These are phyloP conservation scores for Thunnus albacares DNA, from an alignment of 2,797 vertebrate genomes.

Conservation along the genomic window DNA sequence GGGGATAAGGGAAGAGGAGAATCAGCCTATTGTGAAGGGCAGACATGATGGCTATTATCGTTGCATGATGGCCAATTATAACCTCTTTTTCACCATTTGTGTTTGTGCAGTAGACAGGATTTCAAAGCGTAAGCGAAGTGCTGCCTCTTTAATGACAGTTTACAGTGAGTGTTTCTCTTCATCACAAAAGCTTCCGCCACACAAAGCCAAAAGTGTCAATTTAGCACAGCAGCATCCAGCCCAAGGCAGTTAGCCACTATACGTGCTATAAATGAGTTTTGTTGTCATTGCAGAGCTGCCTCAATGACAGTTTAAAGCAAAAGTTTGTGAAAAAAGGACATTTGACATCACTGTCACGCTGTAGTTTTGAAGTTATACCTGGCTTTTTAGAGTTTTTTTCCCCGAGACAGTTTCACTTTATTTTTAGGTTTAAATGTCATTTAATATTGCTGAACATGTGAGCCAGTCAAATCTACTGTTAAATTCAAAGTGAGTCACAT, in stretches of 20 bases:
- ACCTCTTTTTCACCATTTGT: conserved; percentile 58
- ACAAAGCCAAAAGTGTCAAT: conserved; percentile 67
- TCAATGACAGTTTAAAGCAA: conserved; percentile 44
- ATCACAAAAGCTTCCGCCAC: conserved; percentile 55
- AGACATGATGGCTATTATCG: conserved; percentile 65
- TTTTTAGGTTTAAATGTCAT: conserved; percentile 23
- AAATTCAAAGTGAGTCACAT: conserved; percentile 15
- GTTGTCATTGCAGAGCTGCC: conserved; percentile 40
- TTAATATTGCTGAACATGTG: not conserved
- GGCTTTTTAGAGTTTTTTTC: conserved; percentile 13
- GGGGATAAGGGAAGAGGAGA: conserved; percentile 34
- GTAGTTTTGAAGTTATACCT: conserved; percentile 8
- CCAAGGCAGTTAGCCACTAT: conserved; percentile 37
- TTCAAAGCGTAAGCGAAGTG: conserved; percentile 56
- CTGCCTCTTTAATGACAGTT: conserved; percentile 69
- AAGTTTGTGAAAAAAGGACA: conserved; percentile 29
- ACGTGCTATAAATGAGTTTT: conserved; percentile 41
- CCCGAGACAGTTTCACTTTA: conserved; percentile 14
- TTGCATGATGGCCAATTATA: conserved; percentile 76
- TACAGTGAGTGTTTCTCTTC: conserved; percentile 63
- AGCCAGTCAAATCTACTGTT: not conserved
- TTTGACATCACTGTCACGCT: conserved; percentile 22
- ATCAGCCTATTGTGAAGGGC: conserved; percentile 35
- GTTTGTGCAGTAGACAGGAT: conserved; percentile 52
- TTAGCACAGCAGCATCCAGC: conserved; percentile 53